These are phyloP conservation scores for Fragum fragum DNA, from an alignment of 2,888 invertebrate species.

Conservation along the genomic window DNA sequence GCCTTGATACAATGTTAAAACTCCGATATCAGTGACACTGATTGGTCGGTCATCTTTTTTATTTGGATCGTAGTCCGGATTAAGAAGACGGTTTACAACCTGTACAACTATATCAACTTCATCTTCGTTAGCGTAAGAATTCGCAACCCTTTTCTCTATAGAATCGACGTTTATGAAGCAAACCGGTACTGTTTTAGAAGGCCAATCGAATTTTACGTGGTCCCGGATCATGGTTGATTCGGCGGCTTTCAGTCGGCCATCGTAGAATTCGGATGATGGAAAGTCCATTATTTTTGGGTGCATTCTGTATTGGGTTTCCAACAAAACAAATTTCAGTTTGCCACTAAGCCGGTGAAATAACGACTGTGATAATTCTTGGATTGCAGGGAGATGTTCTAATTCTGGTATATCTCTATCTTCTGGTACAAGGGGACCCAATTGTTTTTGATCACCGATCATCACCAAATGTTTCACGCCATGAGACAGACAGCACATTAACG, in stretches of 20 bases:
- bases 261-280: constrained; percentile 60
- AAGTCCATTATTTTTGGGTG: constrained; percentile 51
- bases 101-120: constrained; percentile 44
- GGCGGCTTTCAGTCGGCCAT: constrained; percentile 35
- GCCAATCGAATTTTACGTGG: constrained; percentile 58
- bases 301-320: constrained; percentile 62
- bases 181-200: constrained; percentile 26
- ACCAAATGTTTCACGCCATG: constrained; percentile 57
- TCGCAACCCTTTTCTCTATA: constrained; percentile 37
- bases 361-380: constrained; percentile 32
- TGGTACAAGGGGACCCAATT: constrained; percentile 48
- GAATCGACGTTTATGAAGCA: constrained; percentile 56
- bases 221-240: neutral
- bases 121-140: constrained; percentile 42
- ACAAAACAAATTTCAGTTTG: neutral
- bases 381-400: constrained; percentile 3
- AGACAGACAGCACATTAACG: constrained; percentile 50
- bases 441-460: constrained; percentile 60
- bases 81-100: constrained; percentile 44
- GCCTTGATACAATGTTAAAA: constrained; percentile 57
- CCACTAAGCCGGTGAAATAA: constrained; percentile 52
- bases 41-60: constrained; percentile 33
- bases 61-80: constrained; percentile 35
- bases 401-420: neutral
- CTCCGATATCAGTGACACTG: constrained; percentile 41